Percentiles rank a stretch among this genome's conserved stretches.
These are phyloP conservation scores for Heteromurus nitidus DNA, from an alignment of 2,888 invertebrate genomes.

Conservation along the genomic window DNA sequence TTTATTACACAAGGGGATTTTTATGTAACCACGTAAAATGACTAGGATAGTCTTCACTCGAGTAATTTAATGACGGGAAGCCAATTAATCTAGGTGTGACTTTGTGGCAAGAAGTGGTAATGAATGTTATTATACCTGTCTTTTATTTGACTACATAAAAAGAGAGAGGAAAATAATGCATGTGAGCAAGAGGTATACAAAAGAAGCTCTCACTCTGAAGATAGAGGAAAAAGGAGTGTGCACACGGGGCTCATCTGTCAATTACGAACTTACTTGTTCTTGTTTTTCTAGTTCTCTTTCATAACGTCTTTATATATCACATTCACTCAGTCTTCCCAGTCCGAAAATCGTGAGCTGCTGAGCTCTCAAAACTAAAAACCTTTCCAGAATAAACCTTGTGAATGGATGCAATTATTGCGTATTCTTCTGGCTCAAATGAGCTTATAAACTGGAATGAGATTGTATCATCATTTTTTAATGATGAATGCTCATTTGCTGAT, in stretches of 20 bases:
- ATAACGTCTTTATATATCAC: slow-evolving; percentile 44
- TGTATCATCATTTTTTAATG: background rate
- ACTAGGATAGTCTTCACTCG: background rate
- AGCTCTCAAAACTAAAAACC: too few relatives aligned
- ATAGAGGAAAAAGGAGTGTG: background rate
- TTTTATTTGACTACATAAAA: slow-evolving; percentile 21
- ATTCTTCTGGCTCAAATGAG: too few relatives aligned
- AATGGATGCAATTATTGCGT: background rate
- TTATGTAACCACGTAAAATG: slow-evolving; percentile 9
- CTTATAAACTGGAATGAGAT: too few relatives aligned
- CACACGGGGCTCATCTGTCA: slow-evolving; percentile 30
- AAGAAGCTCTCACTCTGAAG: background rate
- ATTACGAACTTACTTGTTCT: slow-evolving; percentile 32
- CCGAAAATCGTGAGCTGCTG: too few relatives aligned
- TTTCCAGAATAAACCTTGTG: background rate
- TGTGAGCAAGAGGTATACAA: background rate
- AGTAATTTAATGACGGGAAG: slow-evolving; percentile 54
- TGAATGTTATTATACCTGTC: slow-evolving; percentile 37
- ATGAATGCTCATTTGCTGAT: background rate
- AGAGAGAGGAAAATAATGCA: background rate
- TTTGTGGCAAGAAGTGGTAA: slow-evolving; percentile 37
- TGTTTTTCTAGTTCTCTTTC: slow-evolving; percentile 54
- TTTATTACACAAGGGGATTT: background rate
- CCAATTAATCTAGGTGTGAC: slow-evolving; percentile 60
- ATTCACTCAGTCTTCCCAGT: too few relatives aligned